Percentiles rank a stretch among this genome's conserved stretches.
Conservation (phyloP, 2,797 vertebrate species). For the Podargus strigoides region DNA sequence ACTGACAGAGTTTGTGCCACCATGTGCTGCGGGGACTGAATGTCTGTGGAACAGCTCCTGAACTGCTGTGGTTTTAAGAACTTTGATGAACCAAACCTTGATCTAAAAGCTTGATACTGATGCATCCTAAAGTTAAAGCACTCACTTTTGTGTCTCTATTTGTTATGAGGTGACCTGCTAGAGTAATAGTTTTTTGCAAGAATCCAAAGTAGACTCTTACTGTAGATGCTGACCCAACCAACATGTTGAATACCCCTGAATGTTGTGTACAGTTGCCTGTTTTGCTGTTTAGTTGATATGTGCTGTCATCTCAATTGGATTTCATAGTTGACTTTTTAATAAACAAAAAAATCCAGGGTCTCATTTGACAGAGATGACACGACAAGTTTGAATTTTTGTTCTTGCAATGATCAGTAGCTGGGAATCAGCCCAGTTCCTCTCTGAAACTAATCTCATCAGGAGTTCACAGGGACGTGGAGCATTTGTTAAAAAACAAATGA, state of each 20-base stretch:
- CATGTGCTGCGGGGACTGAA: fast-evolving
- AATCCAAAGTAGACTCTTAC: not conserved
- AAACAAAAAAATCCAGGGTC: not conserved
- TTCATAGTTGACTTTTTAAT: not conserved
- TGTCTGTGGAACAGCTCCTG: not conserved
- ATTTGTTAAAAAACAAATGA: not conserved
- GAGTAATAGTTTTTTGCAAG: not conserved
- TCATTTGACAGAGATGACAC: not conserved
- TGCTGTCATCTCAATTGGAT: not conserved
- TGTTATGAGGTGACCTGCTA: not conserved
- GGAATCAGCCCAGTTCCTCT: not conserved
- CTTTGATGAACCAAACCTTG: not conserved
- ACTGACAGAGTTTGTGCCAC: not conserved
- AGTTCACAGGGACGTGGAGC: not conserved
- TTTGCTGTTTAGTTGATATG: not conserved
- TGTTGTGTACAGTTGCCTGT: not conserved
- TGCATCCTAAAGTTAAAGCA: not conserved
- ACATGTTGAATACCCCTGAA: not conserved
- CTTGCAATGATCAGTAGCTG: not conserved
- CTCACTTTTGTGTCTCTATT: not conserved
- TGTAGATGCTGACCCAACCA: not conserved
- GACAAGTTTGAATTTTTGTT: not conserved
- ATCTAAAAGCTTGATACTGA: not conserved
- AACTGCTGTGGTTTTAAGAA: not conserved
- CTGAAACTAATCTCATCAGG: not conserved